phyloP scores from a whole-genome alignment of 1,140 invertebrate species.

The Drosophila mayri region DNA sequence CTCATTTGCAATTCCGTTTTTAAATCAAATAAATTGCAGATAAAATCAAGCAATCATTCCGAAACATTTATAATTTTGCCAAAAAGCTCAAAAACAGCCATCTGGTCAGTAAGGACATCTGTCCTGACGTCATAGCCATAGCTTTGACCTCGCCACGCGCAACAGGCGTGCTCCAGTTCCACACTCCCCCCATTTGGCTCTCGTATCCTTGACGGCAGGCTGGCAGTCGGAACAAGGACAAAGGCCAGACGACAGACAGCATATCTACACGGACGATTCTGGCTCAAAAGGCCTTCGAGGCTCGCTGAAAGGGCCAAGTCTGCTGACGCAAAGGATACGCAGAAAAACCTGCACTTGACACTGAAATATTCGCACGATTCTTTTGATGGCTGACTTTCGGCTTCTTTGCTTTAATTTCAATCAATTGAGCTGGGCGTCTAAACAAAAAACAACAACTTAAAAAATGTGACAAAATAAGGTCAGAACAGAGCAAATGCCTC shows the following conservation, averaged over 20 bases:
- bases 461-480: slow-evolving; percentile 33
- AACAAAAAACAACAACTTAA: not conserved
- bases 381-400: slow-evolving; percentile 11
- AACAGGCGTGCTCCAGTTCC: slow-evolving; percentile 33
- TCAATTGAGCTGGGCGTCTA: slow-evolving; percentile 57
- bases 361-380: slow-evolving; percentile 48
- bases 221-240: slow-evolving; percentile 32
- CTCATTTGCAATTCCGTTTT: too few species aligned
- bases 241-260: slow-evolving; percentile 14
- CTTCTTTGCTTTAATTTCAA: slow-evolving; percentile 52
- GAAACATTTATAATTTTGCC: not conserved
- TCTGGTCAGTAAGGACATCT: slow-evolving; percentile 7
- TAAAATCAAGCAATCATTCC: not conserved
- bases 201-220: slow-evolving; percentile 26
- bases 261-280: slow-evolving; percentile 9
- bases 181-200: not conserved
- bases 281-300: slow-evolving; percentile 8
- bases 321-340: slow-evolving; percentile 45
- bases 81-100: not conserved
- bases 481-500: slow-evolving; percentile 39
- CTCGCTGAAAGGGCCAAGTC: slow-evolving; percentile 14
- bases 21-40: not conserved
- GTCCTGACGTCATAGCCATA: slow-evolving; percentile 36
- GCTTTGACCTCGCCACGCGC: slow-evolving; percentile 24
- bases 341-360: slow-evolving; percentile 60